phyloP scores from a whole-genome alignment of 1,140 invertebrate species.

The Drosophila teissieri region DNA sequence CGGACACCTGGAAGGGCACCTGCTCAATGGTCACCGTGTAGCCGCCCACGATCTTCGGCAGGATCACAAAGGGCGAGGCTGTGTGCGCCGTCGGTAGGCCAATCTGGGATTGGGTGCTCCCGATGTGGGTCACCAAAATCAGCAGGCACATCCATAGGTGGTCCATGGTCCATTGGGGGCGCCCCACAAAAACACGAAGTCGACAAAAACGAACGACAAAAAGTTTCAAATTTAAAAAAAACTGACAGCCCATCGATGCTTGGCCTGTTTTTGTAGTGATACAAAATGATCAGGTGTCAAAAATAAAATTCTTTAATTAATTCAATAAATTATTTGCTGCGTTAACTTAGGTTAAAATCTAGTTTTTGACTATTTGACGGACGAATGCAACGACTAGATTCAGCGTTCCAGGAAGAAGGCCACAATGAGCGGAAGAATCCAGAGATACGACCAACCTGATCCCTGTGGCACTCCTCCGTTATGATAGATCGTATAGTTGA shows the following conservation, averaged over 20 bases:
- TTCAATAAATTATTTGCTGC: conserved; percentile 5
- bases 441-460: not conserved
- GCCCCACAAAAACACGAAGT: not conserved
- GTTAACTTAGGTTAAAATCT: not conserved
- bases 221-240: not conserved
- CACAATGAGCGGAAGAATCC: conserved; percentile 6
- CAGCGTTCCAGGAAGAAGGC: conserved; percentile 4
- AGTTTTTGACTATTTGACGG: no score
- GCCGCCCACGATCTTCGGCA: conserved; percentile 59
- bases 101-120: not conserved
- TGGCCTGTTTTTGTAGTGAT: not conserved
- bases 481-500: conserved; percentile 55
- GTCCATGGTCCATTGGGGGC: not conserved
- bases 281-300: not conserved
- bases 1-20: conserved; percentile 54
- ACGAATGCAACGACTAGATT: not conserved
- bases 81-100: not conserved
- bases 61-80: conserved; percentile 15
- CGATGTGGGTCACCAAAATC: not conserved
- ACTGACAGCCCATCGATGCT: not conserved
- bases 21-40: conserved; percentile 29
- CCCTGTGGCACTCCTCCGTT: not conserved
- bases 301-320: conserved; percentile 8
- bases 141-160: conserved; percentile 15
- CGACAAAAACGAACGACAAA: not conserved